Percentiles rank a stretch among this genome's conserved stretches.
These are phyloP conservation scores for Ophthalmotilapia sp. DNA, from an alignment of 2,113 vertebrate species.

Conservation along the genomic window DNA sequence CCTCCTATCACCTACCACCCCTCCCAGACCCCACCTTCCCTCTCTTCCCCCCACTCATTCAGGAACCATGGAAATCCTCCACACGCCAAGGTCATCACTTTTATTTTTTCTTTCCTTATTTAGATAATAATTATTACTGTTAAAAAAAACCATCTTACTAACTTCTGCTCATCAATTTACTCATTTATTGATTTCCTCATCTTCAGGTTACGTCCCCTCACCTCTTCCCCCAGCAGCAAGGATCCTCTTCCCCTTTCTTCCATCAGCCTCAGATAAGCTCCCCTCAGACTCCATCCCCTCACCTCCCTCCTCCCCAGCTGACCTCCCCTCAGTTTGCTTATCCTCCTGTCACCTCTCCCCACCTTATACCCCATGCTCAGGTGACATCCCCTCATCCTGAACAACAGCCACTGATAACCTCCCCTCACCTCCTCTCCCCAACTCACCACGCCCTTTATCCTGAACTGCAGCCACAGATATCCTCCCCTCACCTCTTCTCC, in stretches of 20 bases:
- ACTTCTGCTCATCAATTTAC: neutral
- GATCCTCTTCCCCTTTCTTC: neutral
- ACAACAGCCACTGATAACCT: neutral
- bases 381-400: neutral
- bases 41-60: neutral
- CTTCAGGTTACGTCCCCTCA: neutral
- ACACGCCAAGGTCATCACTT: neutral
- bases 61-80: neutral
- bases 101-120: neutral
- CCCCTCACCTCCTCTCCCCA: neutral
- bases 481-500: neutral
- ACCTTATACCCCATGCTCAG: neutral
- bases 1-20: neutral
- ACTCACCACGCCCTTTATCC: neutral
- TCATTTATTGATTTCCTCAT: neutral
- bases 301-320: neutral
- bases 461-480: neutral
- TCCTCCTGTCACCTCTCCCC: neutral
- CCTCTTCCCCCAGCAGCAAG: neutral
- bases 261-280: neutral
- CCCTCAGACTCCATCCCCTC: neutral
- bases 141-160: neutral
- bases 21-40: neutral
- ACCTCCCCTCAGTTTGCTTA: neutral
- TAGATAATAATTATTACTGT: neutral